Evolutionary conservation across 2,113 vertebrate species (phyloP).

Genomic region (Gadus macrocephalus): DNA sequence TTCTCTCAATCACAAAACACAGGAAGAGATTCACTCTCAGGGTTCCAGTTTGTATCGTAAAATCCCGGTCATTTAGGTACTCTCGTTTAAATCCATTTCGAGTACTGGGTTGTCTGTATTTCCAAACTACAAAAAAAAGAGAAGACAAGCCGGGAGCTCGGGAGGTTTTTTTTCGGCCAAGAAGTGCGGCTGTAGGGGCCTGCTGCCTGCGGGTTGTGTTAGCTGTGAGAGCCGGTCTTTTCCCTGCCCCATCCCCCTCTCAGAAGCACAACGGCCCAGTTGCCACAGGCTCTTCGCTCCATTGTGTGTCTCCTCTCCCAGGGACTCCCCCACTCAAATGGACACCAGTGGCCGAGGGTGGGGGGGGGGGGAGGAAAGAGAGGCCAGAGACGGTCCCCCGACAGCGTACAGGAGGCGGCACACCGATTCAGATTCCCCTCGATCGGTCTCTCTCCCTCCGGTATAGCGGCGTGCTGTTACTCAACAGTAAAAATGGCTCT

Average conservation of each 20-base stretch:
- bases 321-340: slow-evolving; percentile 59
- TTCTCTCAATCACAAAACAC: slow-evolving; percentile 45
- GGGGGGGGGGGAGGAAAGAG: slow-evolving; percentile 12
- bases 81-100: slow-evolving; percentile 49
- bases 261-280: slow-evolving; percentile 75
- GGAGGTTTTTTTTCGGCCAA: slow-evolving; percentile 34
- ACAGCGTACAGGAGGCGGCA: slow-evolving; percentile 45
- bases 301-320: slow-evolving; percentile 71
- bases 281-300: slow-evolving; percentile 74
- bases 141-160: slow-evolving; percentile 37
- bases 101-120: slow-evolving; percentile 28
- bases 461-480: slow-evolving; percentile 67
- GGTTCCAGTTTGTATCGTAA: slow-evolving; percentile 52
- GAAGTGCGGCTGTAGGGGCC: slow-evolving; percentile 62
- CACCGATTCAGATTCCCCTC: slow-evolving; percentile 43
- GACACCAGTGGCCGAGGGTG: slow-evolving; percentile 42
- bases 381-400: slow-evolving; percentile 36
- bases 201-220: slow-evolving; percentile 70
- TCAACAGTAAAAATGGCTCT: slow-evolving; percentile 79
- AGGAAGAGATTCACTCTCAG: slow-evolving; percentile 42
- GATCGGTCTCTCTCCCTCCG: slow-evolving; percentile 47
- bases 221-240: slow-evolving; percentile 76
- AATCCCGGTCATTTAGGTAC: slow-evolving; percentile 62
- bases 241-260: slow-evolving; percentile 78
- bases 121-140: slow-evolving; percentile 33